These are phyloP conservation scores for Periplaneta americana DNA, from an alignment of 1,140 invertebrate species.

Conservation along the genomic window DNA sequence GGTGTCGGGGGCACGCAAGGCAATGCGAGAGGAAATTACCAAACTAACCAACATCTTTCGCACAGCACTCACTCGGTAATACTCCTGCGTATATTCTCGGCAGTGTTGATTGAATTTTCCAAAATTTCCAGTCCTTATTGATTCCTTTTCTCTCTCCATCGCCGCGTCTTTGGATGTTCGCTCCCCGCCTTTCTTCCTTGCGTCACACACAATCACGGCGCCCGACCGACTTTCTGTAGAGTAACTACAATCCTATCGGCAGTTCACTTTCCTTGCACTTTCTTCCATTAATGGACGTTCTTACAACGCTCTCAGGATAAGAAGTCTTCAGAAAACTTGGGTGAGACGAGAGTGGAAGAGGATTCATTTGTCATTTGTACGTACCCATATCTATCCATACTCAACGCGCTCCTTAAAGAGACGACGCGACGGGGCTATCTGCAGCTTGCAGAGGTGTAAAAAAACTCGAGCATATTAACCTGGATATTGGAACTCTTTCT, in stretches of 20 bases:
- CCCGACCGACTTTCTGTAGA: not conserved
- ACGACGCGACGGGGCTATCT: no score
- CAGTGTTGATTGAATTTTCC: not conserved
- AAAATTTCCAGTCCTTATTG: not conserved
- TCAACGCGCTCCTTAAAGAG: not conserved
- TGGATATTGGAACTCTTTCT: no score
- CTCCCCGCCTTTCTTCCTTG: not conserved
- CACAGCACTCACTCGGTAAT: not conserved
- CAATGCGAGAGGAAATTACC: not conserved
- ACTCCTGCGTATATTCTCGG: not conserved
- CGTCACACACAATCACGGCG: not conserved
- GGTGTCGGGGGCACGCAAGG: no score
- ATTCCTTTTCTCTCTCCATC: not conserved
- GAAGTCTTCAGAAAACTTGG: not conserved
- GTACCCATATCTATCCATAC: not conserved
- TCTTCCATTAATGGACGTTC: not conserved
- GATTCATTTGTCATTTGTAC: not conserved
- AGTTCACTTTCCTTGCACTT: not conserved
- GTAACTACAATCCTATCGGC: not conserved
- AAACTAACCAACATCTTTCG: not conserved
- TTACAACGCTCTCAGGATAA: not conserved
- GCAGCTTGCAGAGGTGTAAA: no score
- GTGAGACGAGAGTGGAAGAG: not conserved
- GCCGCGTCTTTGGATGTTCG: not conserved
- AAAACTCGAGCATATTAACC: no score